These are phyloP conservation scores for Spisula subtruncata DNA, from an alignment of 2,888 invertebrate species.

Conservation along the genomic window DNA sequence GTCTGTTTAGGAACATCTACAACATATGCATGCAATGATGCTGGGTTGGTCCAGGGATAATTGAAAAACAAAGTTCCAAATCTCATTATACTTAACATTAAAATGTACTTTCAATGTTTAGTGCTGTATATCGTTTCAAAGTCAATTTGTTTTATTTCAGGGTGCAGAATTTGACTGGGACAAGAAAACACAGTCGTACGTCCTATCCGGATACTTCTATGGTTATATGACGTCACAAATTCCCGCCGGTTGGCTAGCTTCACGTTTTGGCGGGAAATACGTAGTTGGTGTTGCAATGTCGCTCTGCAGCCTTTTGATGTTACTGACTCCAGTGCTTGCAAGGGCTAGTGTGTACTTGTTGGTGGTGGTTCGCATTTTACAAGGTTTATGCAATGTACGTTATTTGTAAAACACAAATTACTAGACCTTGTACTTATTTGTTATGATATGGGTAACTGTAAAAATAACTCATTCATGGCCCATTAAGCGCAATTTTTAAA, in stretches of 20 bases:
- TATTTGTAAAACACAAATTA: neutral
- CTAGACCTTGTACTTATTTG: no score
- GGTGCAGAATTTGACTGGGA: conserved; percentile 75
- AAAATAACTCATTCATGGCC: no score
- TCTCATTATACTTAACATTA: no score
- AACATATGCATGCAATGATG: no score
- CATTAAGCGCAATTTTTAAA: no score
- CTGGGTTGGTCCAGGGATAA: no score
- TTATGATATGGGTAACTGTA: no score
- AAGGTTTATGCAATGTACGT: neutral
- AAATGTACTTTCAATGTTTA: no score
- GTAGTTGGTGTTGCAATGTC: conserved; percentile 85
- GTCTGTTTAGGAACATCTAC: no score
- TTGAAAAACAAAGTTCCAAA: no score
- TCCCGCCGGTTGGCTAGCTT: conserved; percentile 76
- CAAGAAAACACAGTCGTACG: conserved; percentile 71
- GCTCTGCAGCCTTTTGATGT: conserved; percentile 75
- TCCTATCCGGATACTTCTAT: conserved; percentile 80
- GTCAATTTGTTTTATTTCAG: neutral
- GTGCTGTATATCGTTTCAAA: neutral
- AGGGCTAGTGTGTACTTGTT: conserved; percentile 75
- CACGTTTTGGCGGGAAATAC: conserved; percentile 82
- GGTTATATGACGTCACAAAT: conserved; percentile 78
- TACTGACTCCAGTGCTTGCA: conserved; percentile 81
- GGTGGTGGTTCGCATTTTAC: conserved; percentile 73